Percentiles rank a stretch among this genome's conserved stretches.
phyloP scores from a whole-genome alignment of 2,888 invertebrate species.

The Coremacera marginata region DNA sequence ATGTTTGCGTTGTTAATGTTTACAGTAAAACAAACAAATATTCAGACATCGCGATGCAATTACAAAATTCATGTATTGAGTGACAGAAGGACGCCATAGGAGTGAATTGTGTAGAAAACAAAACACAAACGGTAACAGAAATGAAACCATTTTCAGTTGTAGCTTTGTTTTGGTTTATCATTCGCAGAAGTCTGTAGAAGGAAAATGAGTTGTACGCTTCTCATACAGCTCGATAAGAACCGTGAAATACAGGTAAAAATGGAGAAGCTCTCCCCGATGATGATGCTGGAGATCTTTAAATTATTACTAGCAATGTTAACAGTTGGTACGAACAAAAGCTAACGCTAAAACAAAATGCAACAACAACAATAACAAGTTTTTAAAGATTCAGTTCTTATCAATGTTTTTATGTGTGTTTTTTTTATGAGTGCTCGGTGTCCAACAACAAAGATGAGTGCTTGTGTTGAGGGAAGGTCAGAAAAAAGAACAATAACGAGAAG shows the following conservation, averaged over 20 bases:
- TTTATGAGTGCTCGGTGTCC: neutral
- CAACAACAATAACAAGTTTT: neutral
- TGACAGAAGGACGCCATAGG: too few species aligned
- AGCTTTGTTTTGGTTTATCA: neutral
- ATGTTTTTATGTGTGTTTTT: neutral
- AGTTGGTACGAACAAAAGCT: neutral
- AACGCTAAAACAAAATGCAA: neutral
- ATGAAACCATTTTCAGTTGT: neutral
- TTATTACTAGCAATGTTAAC: constrained; percentile 6
- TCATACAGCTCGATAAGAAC: too few species aligned
- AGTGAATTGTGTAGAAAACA: too few species aligned
- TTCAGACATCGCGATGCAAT: neutral
- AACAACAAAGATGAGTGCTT: neutral
- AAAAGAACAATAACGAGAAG: neutral
- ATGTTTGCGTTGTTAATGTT: neutral
- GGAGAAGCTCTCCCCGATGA: constrained; percentile 14
- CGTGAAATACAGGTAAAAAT: neutral
- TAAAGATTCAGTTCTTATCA: constrained; percentile 20
- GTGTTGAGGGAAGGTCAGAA: neutral
- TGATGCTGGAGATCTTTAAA: constrained; percentile 8
- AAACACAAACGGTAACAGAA: neutral
- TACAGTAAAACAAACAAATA: neutral
- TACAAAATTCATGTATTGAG: neutral
- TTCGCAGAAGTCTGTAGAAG: neutral
- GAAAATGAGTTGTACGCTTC: neutral